These are phyloP conservation scores for Corythucha ciliata DNA, from an alignment of 2,888 invertebrate genomes.

Conservation along the genomic window DNA sequence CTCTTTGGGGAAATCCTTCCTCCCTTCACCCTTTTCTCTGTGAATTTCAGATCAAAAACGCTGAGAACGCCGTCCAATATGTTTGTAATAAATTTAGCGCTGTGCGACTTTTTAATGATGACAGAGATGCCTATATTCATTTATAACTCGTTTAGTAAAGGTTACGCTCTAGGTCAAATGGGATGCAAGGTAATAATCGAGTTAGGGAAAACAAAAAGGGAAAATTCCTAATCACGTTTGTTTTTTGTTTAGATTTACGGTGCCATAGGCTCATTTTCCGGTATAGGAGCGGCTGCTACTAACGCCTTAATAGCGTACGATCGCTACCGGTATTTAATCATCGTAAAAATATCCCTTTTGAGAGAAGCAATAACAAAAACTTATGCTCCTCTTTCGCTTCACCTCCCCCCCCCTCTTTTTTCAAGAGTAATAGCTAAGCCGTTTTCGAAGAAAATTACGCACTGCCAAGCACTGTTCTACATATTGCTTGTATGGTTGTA, in stretches of 20 bases:
- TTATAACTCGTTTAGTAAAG: conserved; percentile 69
- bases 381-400: too few relatives aligned
- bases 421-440: conserved; percentile 69
- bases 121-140: conserved; percentile 74
- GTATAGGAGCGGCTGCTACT: conserved; percentile 68
- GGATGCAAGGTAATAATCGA: conserved; percentile 66
- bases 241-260: conserved; percentile 61
- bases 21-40: too few relatives aligned
- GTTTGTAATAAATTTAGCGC: conserved; percentile 70
- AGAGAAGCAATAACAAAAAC: too few relatives aligned
- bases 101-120: conserved; percentile 83
- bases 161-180: conserved; percentile 61
- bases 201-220: too few relatives aligned
- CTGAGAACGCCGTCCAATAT: conserved; percentile 72
- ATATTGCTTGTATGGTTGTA: conserved; percentile 67
- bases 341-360: not conserved
- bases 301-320: conserved; percentile 82
- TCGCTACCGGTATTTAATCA: conserved; percentile 49
- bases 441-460: conserved; percentile 69
- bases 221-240: too few relatives aligned
- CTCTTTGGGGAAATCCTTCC: too few relatives aligned
- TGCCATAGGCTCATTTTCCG: conserved; percentile 66
- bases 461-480: conserved; percentile 68
- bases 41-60: conserved; percentile 59
- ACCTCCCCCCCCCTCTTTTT: conserved; percentile 12